phyloP scores from a whole-genome alignment of 2,888 invertebrate species.

The Microdon myrmicae region DNA sequence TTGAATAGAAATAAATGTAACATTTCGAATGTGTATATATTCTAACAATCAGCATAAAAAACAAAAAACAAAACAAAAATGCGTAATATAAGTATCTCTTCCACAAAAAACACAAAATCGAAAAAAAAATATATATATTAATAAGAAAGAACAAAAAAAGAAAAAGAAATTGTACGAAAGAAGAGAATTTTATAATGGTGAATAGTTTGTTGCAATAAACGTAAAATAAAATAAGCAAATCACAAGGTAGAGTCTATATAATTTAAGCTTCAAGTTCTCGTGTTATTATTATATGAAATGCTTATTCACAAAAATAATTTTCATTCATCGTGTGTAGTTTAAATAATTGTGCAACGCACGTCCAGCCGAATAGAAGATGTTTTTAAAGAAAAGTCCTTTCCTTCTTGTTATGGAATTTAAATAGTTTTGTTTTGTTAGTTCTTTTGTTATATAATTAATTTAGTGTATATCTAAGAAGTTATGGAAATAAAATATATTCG shows the following conservation, averaged over 20 bases:
- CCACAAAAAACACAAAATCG: too few species aligned
- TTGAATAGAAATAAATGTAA: constrained; percentile 10
- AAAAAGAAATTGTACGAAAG: constrained; percentile 1
- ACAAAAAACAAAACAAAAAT: too few species aligned
- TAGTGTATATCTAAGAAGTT: constrained; percentile 5
- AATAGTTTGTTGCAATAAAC: not conserved
- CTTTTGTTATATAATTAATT: constrained; percentile 1
- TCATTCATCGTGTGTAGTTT: too few species aligned
- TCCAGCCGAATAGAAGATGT: too few species aligned
- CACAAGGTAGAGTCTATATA: not conserved
- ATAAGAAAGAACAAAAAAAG: constrained; percentile 1
- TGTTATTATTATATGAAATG: too few species aligned
- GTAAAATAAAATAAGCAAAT: constrained; percentile 1
- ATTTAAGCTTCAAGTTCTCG: too few species aligned
- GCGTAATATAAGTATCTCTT: too few species aligned
- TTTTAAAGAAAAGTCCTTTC: not conserved
- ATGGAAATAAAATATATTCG: constrained; percentile 11
- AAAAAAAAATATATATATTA: constrained; percentile 5
- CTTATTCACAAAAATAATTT: too few species aligned
- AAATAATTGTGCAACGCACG: too few species aligned
- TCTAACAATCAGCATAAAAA: too few species aligned
- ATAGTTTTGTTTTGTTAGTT: not conserved
- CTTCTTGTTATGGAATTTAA: not conserved
- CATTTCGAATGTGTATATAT: constrained; percentile 10
- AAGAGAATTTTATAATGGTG: constrained; percentile 10